Evolutionary conservation across 2,888 invertebrate species (phyloP), one percentile per base, ranked within the genome.

Genomic region (Ischnura elegans): DNA sequence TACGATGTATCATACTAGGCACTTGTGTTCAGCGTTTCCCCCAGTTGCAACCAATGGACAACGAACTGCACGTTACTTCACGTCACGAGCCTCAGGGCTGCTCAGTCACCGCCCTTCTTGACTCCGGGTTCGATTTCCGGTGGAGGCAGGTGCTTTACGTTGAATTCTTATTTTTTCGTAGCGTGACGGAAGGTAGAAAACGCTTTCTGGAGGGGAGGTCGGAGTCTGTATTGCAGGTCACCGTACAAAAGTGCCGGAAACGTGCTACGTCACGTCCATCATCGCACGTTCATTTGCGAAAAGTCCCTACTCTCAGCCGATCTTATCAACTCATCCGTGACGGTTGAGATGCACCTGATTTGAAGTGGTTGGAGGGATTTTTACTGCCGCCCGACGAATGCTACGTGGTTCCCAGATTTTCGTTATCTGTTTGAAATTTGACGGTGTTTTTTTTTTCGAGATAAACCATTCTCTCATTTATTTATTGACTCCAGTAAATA

Each of bases 91-190:
- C 76, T 76, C 76, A 13, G 13, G 76, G 76, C 25, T 76, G 10
- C 36, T 76, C 29, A 2, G 76, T 61, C 61, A 36, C 76, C 36
- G 36, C 25, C 25, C 25, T 61, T n/a, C 61, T 6, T 61, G 61
- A 61, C 61, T 61, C 61, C 76, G 76, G 76, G 76, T 76, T 76
- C 76, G 76, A 36, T 76, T 36, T 76, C 76, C 76, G 36, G 76
- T 36, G 36, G 76, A 29, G 76, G 36, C 76, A 36, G 76, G 36
- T 76, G 76, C 8, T 76, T 76, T 76, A 29, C 76, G 25, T 29
- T 8, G 36, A 36, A 36, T 36, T 13, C n/a, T 61, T 6, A n/a
- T 36, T 76, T 76, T 36, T 76, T 36, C 10, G 6, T 51, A n/a
- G 8, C 61, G 51, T 51, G 61, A 61, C 61, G 61, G 61, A 6